Base-by-base conservation (phyloP, 1,140 invertebrate genomes). In the Teleopsis dalmanni region DNA sequence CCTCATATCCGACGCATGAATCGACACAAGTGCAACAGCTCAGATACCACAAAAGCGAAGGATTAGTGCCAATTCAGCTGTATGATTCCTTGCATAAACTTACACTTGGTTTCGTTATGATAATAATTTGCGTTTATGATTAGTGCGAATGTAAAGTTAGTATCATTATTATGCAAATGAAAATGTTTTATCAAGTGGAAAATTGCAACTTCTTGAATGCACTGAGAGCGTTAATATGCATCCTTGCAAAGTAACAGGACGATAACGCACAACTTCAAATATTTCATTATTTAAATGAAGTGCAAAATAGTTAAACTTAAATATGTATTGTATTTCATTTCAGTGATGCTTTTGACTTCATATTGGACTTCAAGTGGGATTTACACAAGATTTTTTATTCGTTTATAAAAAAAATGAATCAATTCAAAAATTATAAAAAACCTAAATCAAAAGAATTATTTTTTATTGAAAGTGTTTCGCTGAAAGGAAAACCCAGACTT, bases 141-240 rank as follows among this genome's bases (percentile, higher is more conserved):
- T 44, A 44, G 40, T 46, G 26, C 22, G 27, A 11, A 13, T 34
- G 31, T 42, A 16, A 4, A 19, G 8, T 16, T 18, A 27, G 25
- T 29, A 51, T 45, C 13, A 51, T 44, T 51, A 51, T 46, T 51
- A 51, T 51, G 49, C 49, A 51, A 51, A 51, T 51, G 49, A 51
- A 50, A 51, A 51, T 46, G 49, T 41, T 51, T 51, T 51, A 51
- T 51, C 49, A 51, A 51, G 34, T 46, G 43, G 49, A 46, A 51
- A 51, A 51, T 51, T 51, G 49, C 49, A 33, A 37, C 29, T 11
- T 26, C 23, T 37, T 37, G 33, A 38, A 21, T 23, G 35, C 36
- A 44, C 18, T 34, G 21, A 29, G 21, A 25, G 26, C 21, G 21
- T 31, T 21, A 27, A 41, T 31, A 19, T 8, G 29, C 25, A 47